Conservation (phyloP, 2,888 invertebrate species). For the Strigamia maritima region DNA sequence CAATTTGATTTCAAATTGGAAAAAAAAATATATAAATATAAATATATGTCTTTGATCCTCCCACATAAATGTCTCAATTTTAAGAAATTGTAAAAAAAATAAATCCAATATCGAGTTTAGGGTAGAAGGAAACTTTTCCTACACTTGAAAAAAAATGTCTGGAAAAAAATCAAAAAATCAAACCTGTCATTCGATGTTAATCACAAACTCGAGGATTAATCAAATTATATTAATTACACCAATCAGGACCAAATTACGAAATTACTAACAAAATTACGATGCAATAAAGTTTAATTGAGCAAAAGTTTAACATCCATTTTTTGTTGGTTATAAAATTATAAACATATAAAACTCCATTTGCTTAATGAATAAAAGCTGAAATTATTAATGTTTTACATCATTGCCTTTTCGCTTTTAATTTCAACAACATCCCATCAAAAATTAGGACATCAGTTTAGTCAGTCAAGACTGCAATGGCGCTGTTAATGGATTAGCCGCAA, state of each 20-base stretch:
- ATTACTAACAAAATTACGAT: not conserved
- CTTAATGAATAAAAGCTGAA: too few relatives aligned
- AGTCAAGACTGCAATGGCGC: not conserved
- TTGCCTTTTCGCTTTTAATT: not conserved
- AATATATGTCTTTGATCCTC: not conserved
- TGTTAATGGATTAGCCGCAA: not conserved
- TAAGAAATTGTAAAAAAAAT: not conserved
- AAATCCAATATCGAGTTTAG: not conserved
- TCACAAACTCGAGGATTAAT: not conserved
- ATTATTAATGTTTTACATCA: too few relatives aligned
- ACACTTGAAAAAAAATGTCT: not conserved
- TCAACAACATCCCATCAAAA: not conserved
- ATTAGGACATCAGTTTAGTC: not conserved
- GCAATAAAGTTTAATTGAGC: not conserved
- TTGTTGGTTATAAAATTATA: too few relatives aligned
- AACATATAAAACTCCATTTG: too few relatives aligned
- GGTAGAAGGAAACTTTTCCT: not conserved
- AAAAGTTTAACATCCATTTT: too few relatives aligned
- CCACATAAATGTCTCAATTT: conserved; percentile 1
- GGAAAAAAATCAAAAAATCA: not conserved
- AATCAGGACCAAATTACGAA: not conserved
- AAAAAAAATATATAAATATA: not conserved
- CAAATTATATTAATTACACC: conserved; percentile 2
- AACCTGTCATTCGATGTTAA: not conserved
- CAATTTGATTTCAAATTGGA: conserved; percentile 24